These are phyloP conservation scores for Acrocyrtus sp. DNA, from an alignment of 2,888 invertebrate genomes.

Conservation along the genomic window DNA sequence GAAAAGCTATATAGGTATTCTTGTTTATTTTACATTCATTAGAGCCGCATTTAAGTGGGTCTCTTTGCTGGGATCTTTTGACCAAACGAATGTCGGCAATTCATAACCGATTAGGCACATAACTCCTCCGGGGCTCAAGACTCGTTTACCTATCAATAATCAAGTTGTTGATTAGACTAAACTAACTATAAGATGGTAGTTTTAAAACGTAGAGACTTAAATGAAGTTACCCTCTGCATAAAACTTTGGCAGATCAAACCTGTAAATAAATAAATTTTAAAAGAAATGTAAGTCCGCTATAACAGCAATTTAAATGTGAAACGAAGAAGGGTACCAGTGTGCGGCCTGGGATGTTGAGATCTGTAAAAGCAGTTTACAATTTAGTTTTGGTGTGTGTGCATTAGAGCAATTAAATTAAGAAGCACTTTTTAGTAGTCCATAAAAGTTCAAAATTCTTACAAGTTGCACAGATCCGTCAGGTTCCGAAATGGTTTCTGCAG, in stretches of 20 bases:
- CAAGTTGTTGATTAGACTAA: neutral
- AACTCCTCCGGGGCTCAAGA: slow-evolving; percentile 43
- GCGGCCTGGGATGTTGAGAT: slow-evolving; percentile 66
- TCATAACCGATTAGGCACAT: slow-evolving; percentile 49
- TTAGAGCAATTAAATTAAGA: no score
- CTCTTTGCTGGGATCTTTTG: slow-evolving; percentile 43
- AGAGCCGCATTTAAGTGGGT: slow-evolving; percentile 29
- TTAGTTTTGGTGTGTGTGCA: neutral
- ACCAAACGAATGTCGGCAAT: slow-evolving; percentile 47
- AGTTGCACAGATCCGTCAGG: slow-evolving; percentile 65
- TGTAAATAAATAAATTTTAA: neutral
- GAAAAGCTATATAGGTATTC: neutral
- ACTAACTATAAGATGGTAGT: neutral
- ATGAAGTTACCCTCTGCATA: slow-evolving; percentile 65
- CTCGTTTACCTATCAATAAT: slow-evolving; percentile 27
- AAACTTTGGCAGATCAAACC: slow-evolving; percentile 67
- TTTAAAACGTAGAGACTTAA: neutral
- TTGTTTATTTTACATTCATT: slow-evolving; percentile 31
- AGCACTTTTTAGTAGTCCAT: neutral
- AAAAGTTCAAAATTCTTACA: slow-evolving; percentile 56
- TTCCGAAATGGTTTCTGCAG: slow-evolving; percentile 66
- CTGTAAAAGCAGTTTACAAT: slow-evolving; percentile 2
- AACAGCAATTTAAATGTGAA: no score
- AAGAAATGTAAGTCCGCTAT: neutral
- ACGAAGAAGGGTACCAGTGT: no score